Percentiles rank a stretch among this genome's conserved stretches.
Conservation (phyloP, 2,888 invertebrate genomes). For the Drosophila aldrichi region DNA sequence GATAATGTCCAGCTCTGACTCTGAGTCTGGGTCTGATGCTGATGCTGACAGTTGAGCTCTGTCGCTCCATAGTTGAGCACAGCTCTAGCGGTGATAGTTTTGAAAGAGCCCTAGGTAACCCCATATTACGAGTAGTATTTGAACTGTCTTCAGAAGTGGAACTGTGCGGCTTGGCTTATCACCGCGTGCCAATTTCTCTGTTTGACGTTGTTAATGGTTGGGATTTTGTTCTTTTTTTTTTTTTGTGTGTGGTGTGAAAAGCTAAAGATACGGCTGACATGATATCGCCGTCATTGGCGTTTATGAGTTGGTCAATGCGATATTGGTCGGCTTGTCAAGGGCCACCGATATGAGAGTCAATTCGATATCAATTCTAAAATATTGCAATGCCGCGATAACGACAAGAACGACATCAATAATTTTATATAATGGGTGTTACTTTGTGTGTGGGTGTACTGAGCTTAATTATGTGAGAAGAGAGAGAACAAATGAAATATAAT, state of each 20-base stretch:
- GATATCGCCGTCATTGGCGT: slow-evolving; percentile 36
- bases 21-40: neutral
- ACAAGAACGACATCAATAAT: slow-evolving; percentile 43
- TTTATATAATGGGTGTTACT: slow-evolving; percentile 65
- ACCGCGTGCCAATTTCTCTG: slow-evolving; percentile 38
- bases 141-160: slow-evolving; percentile 5
- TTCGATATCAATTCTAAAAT: slow-evolving; percentile 11
- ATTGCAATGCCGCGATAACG: slow-evolving; percentile 22
- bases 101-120: neutral
- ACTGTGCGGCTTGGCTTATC: slow-evolving; percentile 35
- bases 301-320: slow-evolving; percentile 35
- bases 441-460: neutral
- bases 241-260: neutral
- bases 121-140: neutral
- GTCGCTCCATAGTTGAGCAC: slow-evolving; percentile 7
- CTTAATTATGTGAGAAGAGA: slow-evolving; percentile 28
- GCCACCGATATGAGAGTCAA: slow-evolving; percentile 4
- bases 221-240: too few species aligned
- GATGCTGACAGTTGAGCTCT: slow-evolving; percentile 17
- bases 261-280: slow-evolving; percentile 30
- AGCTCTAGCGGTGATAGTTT: slow-evolving; percentile 1
- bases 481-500: slow-evolving; percentile 30
- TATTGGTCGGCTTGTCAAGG: slow-evolving; percentile 7
- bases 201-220: neutral
- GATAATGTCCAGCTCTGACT: neutral